phyloP scores from a whole-genome alignment of 92 coral and sea anemone genomes.

The Zoanthus gigantus region DNA sequence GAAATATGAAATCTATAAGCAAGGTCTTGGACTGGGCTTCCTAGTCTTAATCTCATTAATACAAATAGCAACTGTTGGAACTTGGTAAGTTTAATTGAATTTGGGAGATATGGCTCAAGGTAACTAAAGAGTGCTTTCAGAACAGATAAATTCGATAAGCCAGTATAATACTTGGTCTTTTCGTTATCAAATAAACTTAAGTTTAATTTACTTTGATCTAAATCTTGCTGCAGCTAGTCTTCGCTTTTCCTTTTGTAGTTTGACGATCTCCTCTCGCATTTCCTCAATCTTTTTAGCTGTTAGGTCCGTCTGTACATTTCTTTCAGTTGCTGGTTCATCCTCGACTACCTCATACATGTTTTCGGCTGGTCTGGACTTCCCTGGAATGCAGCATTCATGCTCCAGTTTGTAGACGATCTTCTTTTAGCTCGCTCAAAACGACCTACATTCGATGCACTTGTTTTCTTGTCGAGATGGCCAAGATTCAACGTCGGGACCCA shows the following conservation, averaged over 20 bases:
- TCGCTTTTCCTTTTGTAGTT: too few species aligned
- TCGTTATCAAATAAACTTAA: not conserved
- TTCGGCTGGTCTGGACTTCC: too few species aligned
- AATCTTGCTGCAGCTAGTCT: too few species aligned
- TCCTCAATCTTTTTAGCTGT: not conserved
- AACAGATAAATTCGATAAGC: not conserved
- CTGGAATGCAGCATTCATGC: not conserved
- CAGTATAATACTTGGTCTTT: not conserved
- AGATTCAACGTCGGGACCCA: not conserved
- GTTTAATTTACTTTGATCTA: too few species aligned
- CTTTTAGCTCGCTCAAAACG: too few species aligned
- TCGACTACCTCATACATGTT: too few species aligned
- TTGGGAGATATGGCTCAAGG: not conserved
- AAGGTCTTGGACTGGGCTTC: constrained; percentile 61
- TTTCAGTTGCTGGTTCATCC: too few species aligned
- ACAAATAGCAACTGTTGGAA: constrained; percentile 55
- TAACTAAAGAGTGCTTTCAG: not conserved
- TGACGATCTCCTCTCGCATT: too few species aligned
- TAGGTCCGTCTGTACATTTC: not conserved
- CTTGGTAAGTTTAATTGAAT: constrained; percentile 22
- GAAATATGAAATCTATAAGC: constrained; percentile 54
- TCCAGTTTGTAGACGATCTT: not conserved
- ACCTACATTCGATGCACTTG: too few species aligned
- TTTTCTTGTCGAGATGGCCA: too few species aligned
- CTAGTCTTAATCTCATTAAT: constrained; percentile 41